A percentile compares a stretch with the other conserved stretches of the same genome.
Conservation (phyloP, 2,797 vertebrate species). For the Ptychadena robeensis region DNA sequence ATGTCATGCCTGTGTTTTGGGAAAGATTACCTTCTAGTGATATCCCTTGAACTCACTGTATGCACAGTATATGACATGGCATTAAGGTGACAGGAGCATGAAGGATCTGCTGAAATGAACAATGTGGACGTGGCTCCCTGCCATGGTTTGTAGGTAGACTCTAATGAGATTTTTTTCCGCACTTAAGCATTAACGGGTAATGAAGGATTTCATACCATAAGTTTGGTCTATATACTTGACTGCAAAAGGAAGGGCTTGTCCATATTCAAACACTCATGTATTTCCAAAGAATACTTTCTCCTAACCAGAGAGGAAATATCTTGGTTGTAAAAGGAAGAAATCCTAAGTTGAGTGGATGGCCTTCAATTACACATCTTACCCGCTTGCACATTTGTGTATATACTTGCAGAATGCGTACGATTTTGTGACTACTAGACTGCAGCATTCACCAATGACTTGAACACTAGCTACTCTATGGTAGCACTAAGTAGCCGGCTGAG, state of each 20-base stretch:
- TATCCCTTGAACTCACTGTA: background rate
- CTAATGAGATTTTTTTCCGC: no score
- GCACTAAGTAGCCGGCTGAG: background rate
- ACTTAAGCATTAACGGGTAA: background rate
- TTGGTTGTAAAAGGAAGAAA: no score
- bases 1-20: constrained; percentile 10
- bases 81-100: background rate
- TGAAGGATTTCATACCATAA: background rate
- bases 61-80: background rate
- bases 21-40: background rate
- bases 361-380: background rate
- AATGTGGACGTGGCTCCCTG: background rate
- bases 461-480: background rate
- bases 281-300: background rate
- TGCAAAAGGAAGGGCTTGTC: background rate
- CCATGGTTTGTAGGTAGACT: background rate
- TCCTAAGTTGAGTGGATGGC: no score
- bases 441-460: background rate
- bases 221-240: background rate
- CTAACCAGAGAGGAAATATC: no score
- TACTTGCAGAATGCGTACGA: background rate
- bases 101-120: background rate
- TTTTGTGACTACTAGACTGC: background rate
- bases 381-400: background rate
- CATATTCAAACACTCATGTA: background rate